Base-by-base conservation (phyloP, 1,140 invertebrate species). In the Drosophila pandora region DNA sequence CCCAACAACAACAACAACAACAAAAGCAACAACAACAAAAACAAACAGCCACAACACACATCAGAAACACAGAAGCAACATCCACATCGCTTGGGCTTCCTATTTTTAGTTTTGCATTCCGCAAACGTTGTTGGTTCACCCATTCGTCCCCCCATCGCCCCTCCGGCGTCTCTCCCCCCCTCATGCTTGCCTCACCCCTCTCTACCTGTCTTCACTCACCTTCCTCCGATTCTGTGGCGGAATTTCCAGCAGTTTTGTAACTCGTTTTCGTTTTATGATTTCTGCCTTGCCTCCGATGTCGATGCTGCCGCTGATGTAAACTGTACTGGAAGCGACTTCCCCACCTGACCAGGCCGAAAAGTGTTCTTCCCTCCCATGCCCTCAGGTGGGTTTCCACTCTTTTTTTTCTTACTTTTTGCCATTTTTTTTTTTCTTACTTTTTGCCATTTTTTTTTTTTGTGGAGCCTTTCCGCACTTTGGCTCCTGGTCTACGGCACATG, bases 221-320 rank as follows among this genome's bases (percentile, higher is more conserved):
- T 50, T 54, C 30, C 37, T 55, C 17, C 59, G 63, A 56, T 67
- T 57, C 65, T 53, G 55, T 69, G 59, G 55, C 75, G 63, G 79
- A 82, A 74, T 81, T 76, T 75, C 81, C 76, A 84, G 81, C 80
- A 72, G 81, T 73, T 85, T 75, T 87, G 82, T 87, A 87, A 87
- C 82, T 88, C 83, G 82, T 87, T 87, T 87, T 87, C 82, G 65
- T 88, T 87, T 87, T 87, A 87, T 87, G 82, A 87, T 84, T 84
- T 77, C 71, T 80, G 71, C 76, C 60, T 64, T 62, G 60, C 60
- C 68, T 70, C 45, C 71, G 65, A 71, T 71, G 68, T 69, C 65
- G 65, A 69, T 69, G 65, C 65, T 49, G 41, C 41, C 41, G 8
- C 41, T 7, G 65, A 69, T 69, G 65, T 69, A 69, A 69, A 69